A percentile compares a stretch with the other conserved stretches of the same genome.
phyloP scores from a whole-genome alignment of 1,140 invertebrate species.

The Aphaenogaster rudis region DNA sequence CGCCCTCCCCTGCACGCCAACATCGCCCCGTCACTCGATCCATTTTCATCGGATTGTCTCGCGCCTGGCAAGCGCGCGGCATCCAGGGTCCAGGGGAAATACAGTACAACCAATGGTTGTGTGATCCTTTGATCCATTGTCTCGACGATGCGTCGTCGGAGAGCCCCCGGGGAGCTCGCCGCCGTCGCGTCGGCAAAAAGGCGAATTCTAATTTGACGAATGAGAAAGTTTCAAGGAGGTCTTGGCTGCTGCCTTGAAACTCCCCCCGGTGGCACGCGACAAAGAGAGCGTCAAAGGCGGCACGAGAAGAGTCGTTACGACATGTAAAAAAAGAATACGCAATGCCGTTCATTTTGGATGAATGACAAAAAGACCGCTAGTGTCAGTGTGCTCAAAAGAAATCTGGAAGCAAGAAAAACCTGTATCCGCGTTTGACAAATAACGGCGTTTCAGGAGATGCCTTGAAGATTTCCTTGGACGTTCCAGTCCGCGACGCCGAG shows the following conservation, averaged over 20 bases:
- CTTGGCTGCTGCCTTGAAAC: constrained; percentile 60
- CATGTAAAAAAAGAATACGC: constrained; percentile 71
- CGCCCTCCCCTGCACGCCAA: neutral
- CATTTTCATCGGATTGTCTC: constrained; percentile 40
- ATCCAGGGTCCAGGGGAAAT: constrained; percentile 63
- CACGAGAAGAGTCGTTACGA: constrained; percentile 64
- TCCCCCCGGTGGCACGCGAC: constrained; percentile 57
- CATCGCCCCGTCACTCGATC: constrained; percentile 40
- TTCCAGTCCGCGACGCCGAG: neutral
- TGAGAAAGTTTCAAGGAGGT: constrained; percentile 83
- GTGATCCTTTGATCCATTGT: constrained; percentile 81
- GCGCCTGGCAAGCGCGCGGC: constrained; percentile 55
- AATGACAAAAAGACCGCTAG: constrained; percentile 26
- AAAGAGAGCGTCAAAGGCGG: constrained; percentile 75
- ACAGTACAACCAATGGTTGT: constrained; percentile 15
- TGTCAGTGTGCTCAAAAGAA: constrained; percentile 42
- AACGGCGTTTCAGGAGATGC: constrained; percentile 50
- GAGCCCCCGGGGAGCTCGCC: constrained; percentile 70
- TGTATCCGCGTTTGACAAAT: constrained; percentile 44
- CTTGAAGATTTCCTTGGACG: constrained; percentile 54
- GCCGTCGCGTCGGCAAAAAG: constrained; percentile 80
- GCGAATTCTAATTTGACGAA: constrained; percentile 84
- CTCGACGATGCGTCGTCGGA: constrained; percentile 61
- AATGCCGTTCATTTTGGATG: constrained; percentile 53
- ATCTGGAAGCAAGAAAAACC: constrained; percentile 24